Percentiles rank a stretch among this genome's conserved stretches.
These are phyloP conservation scores for Paraplagusia blochii DNA, from an alignment of 2,113 vertebrate genomes.

Conservation along the genomic window DNA sequence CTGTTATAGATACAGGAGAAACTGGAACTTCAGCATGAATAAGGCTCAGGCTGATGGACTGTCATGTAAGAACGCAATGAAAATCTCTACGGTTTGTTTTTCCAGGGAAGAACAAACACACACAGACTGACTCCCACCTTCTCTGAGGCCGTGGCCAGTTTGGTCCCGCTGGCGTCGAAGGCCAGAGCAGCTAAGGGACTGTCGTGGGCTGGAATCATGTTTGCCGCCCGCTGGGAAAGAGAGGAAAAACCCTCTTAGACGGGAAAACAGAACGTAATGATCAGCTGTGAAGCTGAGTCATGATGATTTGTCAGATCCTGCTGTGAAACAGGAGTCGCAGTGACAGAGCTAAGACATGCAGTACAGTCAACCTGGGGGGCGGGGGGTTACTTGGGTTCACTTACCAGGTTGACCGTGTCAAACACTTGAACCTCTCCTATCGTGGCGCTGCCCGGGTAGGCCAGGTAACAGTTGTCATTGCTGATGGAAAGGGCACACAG, in stretches of 20 bases:
- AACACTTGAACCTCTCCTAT: conserved; percentile 99
- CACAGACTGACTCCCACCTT: conserved; percentile 76
- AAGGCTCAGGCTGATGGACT: no score
- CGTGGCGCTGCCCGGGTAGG: conserved; percentile 93
- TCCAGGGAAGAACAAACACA: no score
- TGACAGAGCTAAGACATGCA: not conserved
- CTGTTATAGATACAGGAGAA: no score
- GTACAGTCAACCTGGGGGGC: not conserved
- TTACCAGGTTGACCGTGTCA: conserved; percentile 96
- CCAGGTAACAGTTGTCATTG: conserved; percentile 97
- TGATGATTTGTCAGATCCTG: not conserved
- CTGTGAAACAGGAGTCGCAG: not conserved
- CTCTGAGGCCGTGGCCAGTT: conserved; percentile 96
- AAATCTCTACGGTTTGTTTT: no score
- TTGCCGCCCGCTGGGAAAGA: conserved; percentile 88
- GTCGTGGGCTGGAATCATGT: conserved; percentile 99
- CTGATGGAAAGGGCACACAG: conserved; percentile 94
- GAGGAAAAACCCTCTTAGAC: conserved; percentile 5
- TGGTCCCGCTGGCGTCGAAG: conserved; percentile 92
- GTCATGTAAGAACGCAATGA: no score
- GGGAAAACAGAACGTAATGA: not conserved
- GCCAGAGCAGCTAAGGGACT: conserved; percentile 95
- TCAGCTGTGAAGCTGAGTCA: not conserved
- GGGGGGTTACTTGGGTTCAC: conserved; percentile 26
- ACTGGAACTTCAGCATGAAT: no score